These are phyloP conservation scores for Phenganax subtilis DNA, from an alignment of 92 coral and sea anemone genomes.

Conservation along the genomic window DNA sequence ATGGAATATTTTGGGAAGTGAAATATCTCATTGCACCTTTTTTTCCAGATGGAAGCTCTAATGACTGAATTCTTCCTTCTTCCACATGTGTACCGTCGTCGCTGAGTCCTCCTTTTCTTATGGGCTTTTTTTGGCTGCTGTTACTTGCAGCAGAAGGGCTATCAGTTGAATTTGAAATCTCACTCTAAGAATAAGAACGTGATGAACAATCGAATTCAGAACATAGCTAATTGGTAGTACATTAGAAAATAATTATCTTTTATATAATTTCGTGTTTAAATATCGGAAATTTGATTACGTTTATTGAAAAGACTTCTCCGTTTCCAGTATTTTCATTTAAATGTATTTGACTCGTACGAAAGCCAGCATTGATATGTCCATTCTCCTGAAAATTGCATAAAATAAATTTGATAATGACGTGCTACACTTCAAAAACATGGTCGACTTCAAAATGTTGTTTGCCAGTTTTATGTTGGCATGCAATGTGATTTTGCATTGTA, in stretches of 20 bases:
- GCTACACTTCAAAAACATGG: background rate
- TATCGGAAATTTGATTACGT: background rate
- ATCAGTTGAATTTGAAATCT: conserved; percentile 2
- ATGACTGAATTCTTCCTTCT: conserved; percentile 25
- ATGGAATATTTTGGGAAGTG: background rate
- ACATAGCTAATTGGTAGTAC: no score
- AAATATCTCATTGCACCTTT: conserved; percentile 12
- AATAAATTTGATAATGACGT: background rate
- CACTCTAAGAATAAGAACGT: conserved; percentile 5
- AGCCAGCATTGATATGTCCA: conserved; percentile 14
- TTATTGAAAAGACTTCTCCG: conserved; percentile 1
- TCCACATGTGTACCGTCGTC: background rate
- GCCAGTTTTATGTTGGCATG: no score
- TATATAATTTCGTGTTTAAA: no score
- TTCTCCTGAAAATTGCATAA: background rate
- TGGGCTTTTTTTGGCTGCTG: background rate
- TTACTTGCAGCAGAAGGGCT: background rate
- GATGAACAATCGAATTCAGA: no score
- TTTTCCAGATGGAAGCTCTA: conserved; percentile 26
- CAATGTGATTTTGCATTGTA: no score
- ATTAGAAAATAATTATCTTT: no score
- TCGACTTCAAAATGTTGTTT: background rate
- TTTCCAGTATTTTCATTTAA: background rate
- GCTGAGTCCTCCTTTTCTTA: background rate
- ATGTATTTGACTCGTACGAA: conserved; percentile 3